Conservation (phyloP, 1,140 invertebrate genomes). For the Drosophila gunungcola region DNA sequence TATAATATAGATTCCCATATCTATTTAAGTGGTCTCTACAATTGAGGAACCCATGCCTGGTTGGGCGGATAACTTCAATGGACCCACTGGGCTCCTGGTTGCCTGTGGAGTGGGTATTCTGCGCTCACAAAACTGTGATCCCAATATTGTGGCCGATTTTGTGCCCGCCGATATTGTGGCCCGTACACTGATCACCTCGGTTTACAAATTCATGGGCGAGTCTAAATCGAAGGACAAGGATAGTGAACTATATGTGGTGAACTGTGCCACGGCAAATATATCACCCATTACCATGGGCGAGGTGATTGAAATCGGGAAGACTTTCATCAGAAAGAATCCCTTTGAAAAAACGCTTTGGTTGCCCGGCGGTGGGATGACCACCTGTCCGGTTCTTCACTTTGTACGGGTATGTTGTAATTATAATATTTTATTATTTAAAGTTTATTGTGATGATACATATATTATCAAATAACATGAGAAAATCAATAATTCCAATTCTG, state of each 20-base stretch:
- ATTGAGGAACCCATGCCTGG: constrained; percentile 89
- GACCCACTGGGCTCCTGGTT: constrained; percentile 91
- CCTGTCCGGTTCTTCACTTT: constrained; percentile 85
- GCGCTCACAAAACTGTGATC: constrained; percentile 89
- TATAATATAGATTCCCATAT: neutral
- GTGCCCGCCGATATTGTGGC: constrained; percentile 94
- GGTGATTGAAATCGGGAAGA: constrained; percentile 86
- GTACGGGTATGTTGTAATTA: constrained; percentile 80
- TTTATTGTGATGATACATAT: too few relatives aligned
- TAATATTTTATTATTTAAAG: too few relatives aligned
- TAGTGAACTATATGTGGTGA: constrained; percentile 87
- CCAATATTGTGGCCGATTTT: constrained; percentile 89
- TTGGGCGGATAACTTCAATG: constrained; percentile 98
- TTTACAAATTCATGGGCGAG: constrained; percentile 87
- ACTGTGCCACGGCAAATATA: constrained; percentile 88
- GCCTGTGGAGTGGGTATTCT: constrained; percentile 89
- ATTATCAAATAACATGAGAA: too few relatives aligned
- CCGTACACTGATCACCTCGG: constrained; percentile 91
- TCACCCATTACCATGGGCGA: constrained; percentile 89
- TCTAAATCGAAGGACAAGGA: constrained; percentile 4
- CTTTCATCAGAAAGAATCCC: constrained; percentile 86
- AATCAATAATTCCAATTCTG: too few relatives aligned
- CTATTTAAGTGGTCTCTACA: constrained; percentile 87
- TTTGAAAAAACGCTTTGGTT: constrained; percentile 90
- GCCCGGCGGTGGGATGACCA: constrained; percentile 86